Base-by-base conservation (phyloP, 1,140 invertebrate genomes). In the Papilio machaon region DNA sequence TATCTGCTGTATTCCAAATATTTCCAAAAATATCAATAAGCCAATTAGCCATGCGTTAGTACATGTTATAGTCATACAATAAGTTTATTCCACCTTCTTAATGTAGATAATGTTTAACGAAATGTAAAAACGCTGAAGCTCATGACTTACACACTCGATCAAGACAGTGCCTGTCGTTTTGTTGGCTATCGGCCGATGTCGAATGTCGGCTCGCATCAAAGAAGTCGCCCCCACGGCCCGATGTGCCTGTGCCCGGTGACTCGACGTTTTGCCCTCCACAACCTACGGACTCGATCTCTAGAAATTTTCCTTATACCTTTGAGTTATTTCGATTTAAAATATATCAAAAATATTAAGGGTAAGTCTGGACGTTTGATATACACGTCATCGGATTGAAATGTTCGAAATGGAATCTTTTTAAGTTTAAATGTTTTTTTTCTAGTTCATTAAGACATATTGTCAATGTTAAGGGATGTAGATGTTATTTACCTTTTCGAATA, bases 161-260 rank as follows among this genome's bases (percentile, higher is more conserved):
- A 80, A 75, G 78, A 80, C 52, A 81, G 77, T 82, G 86, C 85
- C 91, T 88, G 91, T 93, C 90, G 91, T 93, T 93, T 93, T 92
- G 91, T 92, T 90, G 88, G 89, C 88, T 92, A 92, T 94, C 89
- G 91, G 83, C 54, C 86, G 89, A 90, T 90, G 92, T 92, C 89
- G 91, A 93, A 91, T 87, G 91, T 93, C 92, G 92, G 92, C 91
- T 88, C 82, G 85, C 91, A 90, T 94, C 92, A 94, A 94, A 94
- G 92, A 82, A 80, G 77, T 86, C 86, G 84, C 83, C 85, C 83
- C 85, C 85, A 84, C 82, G 85, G 84, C 49, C 83, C 88, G 82
- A 82, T 89, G 88, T 87, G 91, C 88, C 91, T 82, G 91, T 88
- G 91, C 85, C 85, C 88, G 84, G 86, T 94, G 92, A 94, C 92